These are phyloP conservation scores for Macquaria australasica DNA, from an alignment of 2,113 vertebrate species.

Conservation along the genomic window DNA sequence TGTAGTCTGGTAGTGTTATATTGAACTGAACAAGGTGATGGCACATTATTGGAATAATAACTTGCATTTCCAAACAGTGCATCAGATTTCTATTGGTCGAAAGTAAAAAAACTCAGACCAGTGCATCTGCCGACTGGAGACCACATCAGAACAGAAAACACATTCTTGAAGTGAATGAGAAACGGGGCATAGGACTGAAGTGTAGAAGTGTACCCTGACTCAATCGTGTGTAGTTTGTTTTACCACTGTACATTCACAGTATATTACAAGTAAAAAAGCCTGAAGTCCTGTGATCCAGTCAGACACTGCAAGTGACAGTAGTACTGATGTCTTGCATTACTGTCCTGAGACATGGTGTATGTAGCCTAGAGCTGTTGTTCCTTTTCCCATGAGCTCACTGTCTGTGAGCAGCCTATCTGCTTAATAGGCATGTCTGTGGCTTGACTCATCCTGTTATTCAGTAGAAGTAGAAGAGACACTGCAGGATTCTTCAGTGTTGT, in stretches of 20 bases:
- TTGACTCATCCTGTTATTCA: conserved; percentile 57
- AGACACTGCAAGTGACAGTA: background rate
- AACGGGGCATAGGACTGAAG: background rate
- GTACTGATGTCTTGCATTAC: background rate
- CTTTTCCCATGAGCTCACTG: conserved; percentile 63
- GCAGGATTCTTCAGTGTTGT: conserved; percentile 8
- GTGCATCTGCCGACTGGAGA: too few species aligned
- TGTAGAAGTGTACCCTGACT: background rate
- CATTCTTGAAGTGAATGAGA: background rate
- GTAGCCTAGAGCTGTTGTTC: background rate
- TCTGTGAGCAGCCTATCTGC: conserved; percentile 42
- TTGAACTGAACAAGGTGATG: too few species aligned
- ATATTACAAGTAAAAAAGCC: background rate
- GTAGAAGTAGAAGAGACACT: conserved; percentile 1
- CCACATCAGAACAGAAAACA: too few species aligned
- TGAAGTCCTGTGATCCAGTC: conserved; percentile 3
- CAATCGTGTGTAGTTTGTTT: background rate
- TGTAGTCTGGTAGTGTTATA: too few species aligned
- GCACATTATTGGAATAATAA: too few species aligned
- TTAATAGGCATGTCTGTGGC: conserved; percentile 45
- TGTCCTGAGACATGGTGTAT: background rate
- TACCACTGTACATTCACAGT: background rate
- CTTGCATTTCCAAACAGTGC: too few species aligned
- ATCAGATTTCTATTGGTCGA: too few species aligned
- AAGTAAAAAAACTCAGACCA: too few species aligned